Conservation (phyloP, 2,888 invertebrate genomes). For the Drosophila hawaiiensis region DNA sequence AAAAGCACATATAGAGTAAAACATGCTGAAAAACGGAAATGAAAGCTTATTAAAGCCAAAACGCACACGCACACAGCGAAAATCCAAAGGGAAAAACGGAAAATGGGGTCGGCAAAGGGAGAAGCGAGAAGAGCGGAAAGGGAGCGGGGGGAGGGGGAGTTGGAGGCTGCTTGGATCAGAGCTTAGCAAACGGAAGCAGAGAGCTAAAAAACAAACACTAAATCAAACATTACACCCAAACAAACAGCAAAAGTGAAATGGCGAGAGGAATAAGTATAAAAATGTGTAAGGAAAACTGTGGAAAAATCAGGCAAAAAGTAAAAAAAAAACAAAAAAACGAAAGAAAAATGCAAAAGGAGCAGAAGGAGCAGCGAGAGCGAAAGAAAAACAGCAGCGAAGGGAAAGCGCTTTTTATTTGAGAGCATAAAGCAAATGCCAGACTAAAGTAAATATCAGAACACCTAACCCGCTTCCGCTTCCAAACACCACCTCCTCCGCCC, state of each 20-base stretch:
- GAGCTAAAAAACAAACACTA: conserved; percentile 75
- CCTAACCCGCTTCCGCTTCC: conserved; percentile 3
- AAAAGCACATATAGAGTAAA: conserved; percentile 40
- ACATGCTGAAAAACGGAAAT: conserved; percentile 75
- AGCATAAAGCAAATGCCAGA: conserved; percentile 77
- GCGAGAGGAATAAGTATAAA: conserved; percentile 56
- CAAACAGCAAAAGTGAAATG: conserved; percentile 62
- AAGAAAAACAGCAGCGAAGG: conserved; percentile 44
- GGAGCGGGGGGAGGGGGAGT: background rate
- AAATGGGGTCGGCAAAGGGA: conserved; percentile 13
- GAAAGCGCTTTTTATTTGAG: conserved; percentile 58
- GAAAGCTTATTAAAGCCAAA: conserved; percentile 77
- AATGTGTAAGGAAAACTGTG: conserved; percentile 61
- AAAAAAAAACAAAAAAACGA: background rate
- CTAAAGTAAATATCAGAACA: conserved; percentile 69
- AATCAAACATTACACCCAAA: conserved; percentile 76
- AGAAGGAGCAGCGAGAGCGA: background rate
- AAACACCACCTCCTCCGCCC: background rate
- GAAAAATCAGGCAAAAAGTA: conserved; percentile 37
- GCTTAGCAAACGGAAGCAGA: conserved; percentile 54
- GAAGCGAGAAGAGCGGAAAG: background rate
- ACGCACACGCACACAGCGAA: conserved; percentile 39
- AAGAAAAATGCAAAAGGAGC: conserved; percentile 2
- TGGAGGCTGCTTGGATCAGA: conserved; percentile 38
- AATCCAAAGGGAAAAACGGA: conserved; percentile 5